phyloP scores from a whole-genome alignment of 1,140 invertebrate genomes.

The Drosophila suzukii region DNA sequence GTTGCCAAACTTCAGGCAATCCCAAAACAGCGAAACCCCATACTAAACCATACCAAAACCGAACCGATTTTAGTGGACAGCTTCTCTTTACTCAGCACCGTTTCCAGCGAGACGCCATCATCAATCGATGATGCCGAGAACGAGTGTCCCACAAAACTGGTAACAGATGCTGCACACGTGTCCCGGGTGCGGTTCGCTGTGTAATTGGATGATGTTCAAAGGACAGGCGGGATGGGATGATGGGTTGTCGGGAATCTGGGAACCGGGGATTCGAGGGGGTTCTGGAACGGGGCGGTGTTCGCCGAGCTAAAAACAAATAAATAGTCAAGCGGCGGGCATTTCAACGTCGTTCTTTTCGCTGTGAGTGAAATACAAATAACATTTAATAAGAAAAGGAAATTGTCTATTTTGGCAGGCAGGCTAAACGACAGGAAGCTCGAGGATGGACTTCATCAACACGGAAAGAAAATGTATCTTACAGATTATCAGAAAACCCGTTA shows the following conservation, averaged over 20 bases:
- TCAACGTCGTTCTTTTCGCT: slow-evolving; percentile 43
- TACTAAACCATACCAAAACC: not conserved
- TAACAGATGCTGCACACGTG: slow-evolving; percentile 82
- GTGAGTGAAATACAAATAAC: slow-evolving; percentile 82
- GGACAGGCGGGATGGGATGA: slow-evolving; percentile 4
- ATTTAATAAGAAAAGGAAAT: slow-evolving; percentile 83
- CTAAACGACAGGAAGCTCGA: slow-evolving; percentile 21
- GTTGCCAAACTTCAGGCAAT: slow-evolving; percentile 75
- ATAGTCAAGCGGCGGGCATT: slow-evolving; percentile 67
- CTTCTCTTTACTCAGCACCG: slow-evolving; percentile 6
- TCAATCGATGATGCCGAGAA: slow-evolving; percentile 52
- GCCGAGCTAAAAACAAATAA: slow-evolving; percentile 68
- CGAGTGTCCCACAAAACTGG: slow-evolving; percentile 60
- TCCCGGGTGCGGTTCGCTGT: slow-evolving; percentile 60
- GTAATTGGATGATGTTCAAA: slow-evolving; percentile 77
- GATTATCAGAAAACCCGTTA: not conserved
- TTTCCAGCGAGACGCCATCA: slow-evolving; percentile 43
- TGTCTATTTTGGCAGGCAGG: slow-evolving; percentile 69
- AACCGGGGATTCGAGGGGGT: not conserved
- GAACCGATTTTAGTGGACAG: slow-evolving; percentile 45
- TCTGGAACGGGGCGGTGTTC: not conserved
- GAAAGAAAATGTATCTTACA: not conserved
- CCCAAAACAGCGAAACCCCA: not conserved
- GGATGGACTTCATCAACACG: slow-evolving; percentile 39
- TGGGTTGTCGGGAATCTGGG: not conserved